Base-by-base conservation (phyloP, 1,140 invertebrate genomes). In the Sycophaga agraensis region DNA sequence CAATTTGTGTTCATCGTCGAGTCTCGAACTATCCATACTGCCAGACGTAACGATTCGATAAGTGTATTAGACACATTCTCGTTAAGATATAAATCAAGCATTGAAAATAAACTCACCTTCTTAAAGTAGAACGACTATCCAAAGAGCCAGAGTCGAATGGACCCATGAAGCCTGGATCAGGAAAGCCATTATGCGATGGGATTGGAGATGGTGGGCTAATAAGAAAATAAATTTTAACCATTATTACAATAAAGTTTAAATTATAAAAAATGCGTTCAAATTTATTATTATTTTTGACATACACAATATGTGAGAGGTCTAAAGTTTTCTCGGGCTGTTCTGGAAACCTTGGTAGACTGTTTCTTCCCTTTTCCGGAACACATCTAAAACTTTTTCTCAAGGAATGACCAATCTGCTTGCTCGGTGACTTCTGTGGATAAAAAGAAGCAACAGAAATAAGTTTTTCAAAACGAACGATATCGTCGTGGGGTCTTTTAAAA, bases 311-410 rank as follows among this genome's bases (percentile, higher is more conserved):
- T 34, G 94, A 91, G 31, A 98, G 84, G 82, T 98, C 95, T 58
- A 98, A 83, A 3, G 94, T 94, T 76, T 95, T 92, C 80, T 97
- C 94, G 3, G 95, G 95, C 68, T 93, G 90, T 70, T 95, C 92
- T 7, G 92, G 92, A 80, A 94, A 96, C 70, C 90, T 84, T 64
- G 92, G 93, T 70, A 94, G 84, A 72, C 87, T 87, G 65, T 88
- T 87, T 68, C 88, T 87, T 64, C 85, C 84, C 73, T 93, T 92
- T 70, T 94, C 91, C 31, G 96, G 96, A 65, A 97, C 94, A 82
- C 96, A 98, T 69, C 94, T 90, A 75, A 99, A 96, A 65, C 96
- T 98, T 77, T 98, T 98, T 67, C 95, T 87, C 62, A 99, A 83
- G 12, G 95, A 95, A 82, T 96, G 94, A 39, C 96, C 93, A 66